Evolutionary conservation across 2,888 invertebrate species (phyloP).

Genomic region (Zhuqinia jingwanae): DNA sequence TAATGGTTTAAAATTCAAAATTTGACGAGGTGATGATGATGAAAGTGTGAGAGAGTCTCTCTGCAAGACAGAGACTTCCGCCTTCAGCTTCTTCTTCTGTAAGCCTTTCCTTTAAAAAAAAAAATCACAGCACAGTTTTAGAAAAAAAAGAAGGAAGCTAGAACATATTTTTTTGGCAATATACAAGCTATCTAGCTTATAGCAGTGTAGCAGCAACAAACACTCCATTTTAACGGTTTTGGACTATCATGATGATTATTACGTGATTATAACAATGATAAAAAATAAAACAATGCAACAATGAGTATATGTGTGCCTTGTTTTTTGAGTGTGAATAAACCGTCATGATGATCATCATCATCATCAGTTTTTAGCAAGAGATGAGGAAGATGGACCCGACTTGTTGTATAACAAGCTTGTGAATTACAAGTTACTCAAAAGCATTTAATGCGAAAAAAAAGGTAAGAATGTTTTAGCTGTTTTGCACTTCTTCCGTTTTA

Average conservation of each 20-base stretch:
- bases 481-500: background rate
- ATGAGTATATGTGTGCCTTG: too few relatives aligned
- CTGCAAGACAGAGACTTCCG: too few relatives aligned
- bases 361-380: background rate
- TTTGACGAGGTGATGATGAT: constrained; percentile 5
- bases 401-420: constrained; percentile 4
- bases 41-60: too few relatives aligned
- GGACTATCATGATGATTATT: too few relatives aligned
- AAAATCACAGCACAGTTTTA: background rate
- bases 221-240: too few relatives aligned
- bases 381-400: constrained; percentile 3
- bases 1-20: too few relatives aligned
- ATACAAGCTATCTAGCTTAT: too few relatives aligned
- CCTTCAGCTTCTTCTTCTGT: constrained; percentile 20
- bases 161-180: background rate
- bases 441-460: background rate
- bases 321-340: too few relatives aligned
- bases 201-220: too few relatives aligned
- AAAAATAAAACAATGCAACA: too few relatives aligned
- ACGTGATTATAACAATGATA: too few relatives aligned
- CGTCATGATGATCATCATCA: too few relatives aligned
- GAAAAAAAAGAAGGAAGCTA: background rate
- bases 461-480: background rate
- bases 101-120: background rate
- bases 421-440: background rate